Evolutionary conservation across 2,113 vertebrate species (phyloP).

Genomic region (Nettapus auritus): DNA sequence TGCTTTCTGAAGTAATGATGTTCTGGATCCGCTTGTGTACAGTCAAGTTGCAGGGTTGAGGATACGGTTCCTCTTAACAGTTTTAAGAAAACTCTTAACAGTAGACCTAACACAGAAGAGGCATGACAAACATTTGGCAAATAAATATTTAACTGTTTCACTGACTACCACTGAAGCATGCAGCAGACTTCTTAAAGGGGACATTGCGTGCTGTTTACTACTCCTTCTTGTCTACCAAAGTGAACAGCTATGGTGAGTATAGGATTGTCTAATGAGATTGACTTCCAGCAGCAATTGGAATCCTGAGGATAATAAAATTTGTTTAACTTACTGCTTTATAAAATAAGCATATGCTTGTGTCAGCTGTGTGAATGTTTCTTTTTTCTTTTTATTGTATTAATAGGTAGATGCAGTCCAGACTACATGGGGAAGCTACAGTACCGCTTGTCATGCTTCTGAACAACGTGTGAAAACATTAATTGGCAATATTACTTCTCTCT

Average conservation of each 20-base stretch:
- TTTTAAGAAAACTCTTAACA: neutral
- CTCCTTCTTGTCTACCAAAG: neutral
- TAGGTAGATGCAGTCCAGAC: conserved; percentile 81
- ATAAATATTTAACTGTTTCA: neutral
- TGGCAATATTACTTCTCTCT: conserved; percentile 86
- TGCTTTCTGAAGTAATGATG: neutral
- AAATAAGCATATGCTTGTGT: neutral
- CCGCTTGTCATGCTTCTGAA: conserved; percentile 43
- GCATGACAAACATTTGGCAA: neutral
- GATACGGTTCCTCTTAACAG: neutral
- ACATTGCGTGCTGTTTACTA: neutral
- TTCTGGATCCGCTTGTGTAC: neutral
- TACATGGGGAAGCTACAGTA: conserved; percentile 76
- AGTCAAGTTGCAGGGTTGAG: neutral
- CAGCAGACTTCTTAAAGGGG: neutral
- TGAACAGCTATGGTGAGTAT: neutral
- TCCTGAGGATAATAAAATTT: neutral
- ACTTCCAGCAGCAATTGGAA: neutral
- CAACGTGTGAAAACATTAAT: conserved; percentile 78
- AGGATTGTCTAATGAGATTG: neutral
- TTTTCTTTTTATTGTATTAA: neutral
- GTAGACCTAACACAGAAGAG: neutral
- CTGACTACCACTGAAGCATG: neutral
- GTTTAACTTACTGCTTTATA: neutral
- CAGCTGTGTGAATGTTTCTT: neutral